Base-by-base conservation (phyloP, 2,113 vertebrate species). In the Gadus macrocephalus region DNA sequence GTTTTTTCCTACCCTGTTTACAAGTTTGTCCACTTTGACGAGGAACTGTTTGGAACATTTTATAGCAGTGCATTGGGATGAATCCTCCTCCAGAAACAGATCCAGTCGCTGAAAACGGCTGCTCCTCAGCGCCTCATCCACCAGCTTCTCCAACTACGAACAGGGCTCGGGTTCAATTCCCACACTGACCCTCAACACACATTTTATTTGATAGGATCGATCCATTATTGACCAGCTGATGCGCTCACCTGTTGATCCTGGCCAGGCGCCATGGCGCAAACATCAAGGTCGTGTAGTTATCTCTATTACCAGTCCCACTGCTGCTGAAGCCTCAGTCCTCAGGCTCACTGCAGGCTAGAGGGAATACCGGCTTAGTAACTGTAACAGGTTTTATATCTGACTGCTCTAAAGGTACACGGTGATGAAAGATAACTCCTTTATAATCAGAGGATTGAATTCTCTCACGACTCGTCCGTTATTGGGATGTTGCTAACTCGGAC, bases 31-130 rank as follows among this genome's bases (percentile, higher is more conserved):
- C 83, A 98, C 67, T 86, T 96, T 99, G 79, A 77, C 88, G 31
- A 95, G 73, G 81, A 98, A 94, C 49, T 93, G 91, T 73, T 91
- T 92, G 73, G 94, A 96, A 78, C 94, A 98, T 86, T 92, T 95
- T 68, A 93, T 76, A 62, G 74, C 78, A 31, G 78, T 62, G 16
- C 76, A 82, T 74, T 91, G 89, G 83, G 60, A 66, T 68, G 73
- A 69, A 67, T 91, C 90, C 31, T 68, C 85, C 85, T 92, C 87
- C 77, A 96, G 74, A 78, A 95, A 93, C 3, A 70, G 56, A 78
- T 92, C 89, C 78, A 98, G 84, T 53, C 79, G 74, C 11, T 82
- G 88, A 67, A 93, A 89, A 71, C 94, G 73, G 53, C 90, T 88
- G 78, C 85, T 92, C 84, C 90, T 93, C 73, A 94, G 79, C 49